Evolutionary conservation across 2,888 invertebrate species (phyloP).

Genomic region (Corbicula japonica): DNA sequence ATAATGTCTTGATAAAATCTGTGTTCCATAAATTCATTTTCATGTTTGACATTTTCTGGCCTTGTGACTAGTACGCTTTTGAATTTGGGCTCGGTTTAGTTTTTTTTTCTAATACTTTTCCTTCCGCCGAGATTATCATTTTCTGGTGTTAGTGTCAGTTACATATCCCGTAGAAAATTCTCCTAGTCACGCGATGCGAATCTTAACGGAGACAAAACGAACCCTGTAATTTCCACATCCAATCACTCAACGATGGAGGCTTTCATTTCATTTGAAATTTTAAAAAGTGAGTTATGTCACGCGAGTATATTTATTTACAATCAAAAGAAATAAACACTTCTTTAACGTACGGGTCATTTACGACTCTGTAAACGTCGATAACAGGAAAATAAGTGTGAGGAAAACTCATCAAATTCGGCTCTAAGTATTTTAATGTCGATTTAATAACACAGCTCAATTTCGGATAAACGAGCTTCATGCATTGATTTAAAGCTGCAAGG

Average conservation of each 20-base stretch:
- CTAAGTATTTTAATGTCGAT: conserved; percentile 46
- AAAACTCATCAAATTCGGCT: conserved; percentile 33
- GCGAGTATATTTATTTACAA: conserved; percentile 51
- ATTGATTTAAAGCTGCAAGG: conserved; percentile 3
- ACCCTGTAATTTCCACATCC: conserved; percentile 27
- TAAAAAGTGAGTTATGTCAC: conserved; percentile 43
- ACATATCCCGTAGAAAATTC: conserved; percentile 19
- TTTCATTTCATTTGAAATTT: conserved; percentile 24
- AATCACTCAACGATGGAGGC: conserved; percentile 16
- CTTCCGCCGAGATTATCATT: too few relatives aligned
- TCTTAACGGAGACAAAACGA: conserved; percentile 18
- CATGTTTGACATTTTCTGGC: too few relatives aligned
- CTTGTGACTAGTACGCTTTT: too few relatives aligned
- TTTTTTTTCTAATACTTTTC: too few relatives aligned
- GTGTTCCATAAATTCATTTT: too few relatives aligned
- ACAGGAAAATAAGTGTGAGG: conserved; percentile 24
- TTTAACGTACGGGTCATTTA: conserved; percentile 49
- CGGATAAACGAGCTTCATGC: background rate
- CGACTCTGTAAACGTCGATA: conserved; percentile 13
- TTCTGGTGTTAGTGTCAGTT: too few relatives aligned
- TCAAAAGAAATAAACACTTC: conserved; percentile 49
- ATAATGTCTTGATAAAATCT: too few relatives aligned
- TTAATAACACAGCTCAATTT: conserved; percentile 38
- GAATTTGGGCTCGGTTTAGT: too few relatives aligned
- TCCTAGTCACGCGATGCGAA: conserved; percentile 21